Base-by-base conservation (phyloP, 2,888 invertebrate genomes). In the Lasioglossum villosulum region DNA sequence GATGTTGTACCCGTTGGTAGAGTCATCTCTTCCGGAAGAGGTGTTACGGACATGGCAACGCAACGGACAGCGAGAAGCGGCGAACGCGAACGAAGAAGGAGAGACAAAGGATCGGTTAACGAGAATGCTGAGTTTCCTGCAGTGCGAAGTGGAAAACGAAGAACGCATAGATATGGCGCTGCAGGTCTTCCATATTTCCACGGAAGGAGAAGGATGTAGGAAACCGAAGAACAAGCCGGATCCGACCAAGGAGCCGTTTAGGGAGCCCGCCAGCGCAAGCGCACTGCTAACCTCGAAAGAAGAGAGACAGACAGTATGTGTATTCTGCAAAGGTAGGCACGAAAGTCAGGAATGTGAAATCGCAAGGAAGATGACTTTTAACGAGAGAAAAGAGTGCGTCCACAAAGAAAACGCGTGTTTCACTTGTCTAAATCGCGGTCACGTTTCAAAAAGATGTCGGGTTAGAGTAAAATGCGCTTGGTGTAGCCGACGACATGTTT, bases 1-100 rank as follows among this genome's bases (percentile, higher is more conserved):
- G 12, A 91, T 92, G 87, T 45, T 90, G 4, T 92, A 84, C 34
- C 91, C 90, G 0, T 52, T 91, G 0, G 91, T 92, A 1, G 92
- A 92, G 72, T 92, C 90, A 1, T 87, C 88, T 23, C 77, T 92
- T 0, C 91, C 92, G 4, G 90, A 91, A n/a, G 88, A 87, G 0
- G 70, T 87, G 0, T 74, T 92, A 39, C 56, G 87, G 3, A 83
- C 86, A 0, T 93, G 92, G 92, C 87, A 85, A 59, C 78, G 75
- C 16, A 71, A 82, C 30, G 48, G 78, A 56, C 27, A 42, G 8
- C 23, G 30, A 4, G 73, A 52, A 48, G 16, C 2, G 5, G 23
- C 10, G 23, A 27, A 39, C 16, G n/a, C 16, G 0, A 30, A 63
- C 37, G 70, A 37, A 4, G 23, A 45, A 6, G 12, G 52, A 2